Evolutionary conservation across 2,113 vertebrate genomes (phyloP).

Genomic region (Nymphicus hollandicus): DNA sequence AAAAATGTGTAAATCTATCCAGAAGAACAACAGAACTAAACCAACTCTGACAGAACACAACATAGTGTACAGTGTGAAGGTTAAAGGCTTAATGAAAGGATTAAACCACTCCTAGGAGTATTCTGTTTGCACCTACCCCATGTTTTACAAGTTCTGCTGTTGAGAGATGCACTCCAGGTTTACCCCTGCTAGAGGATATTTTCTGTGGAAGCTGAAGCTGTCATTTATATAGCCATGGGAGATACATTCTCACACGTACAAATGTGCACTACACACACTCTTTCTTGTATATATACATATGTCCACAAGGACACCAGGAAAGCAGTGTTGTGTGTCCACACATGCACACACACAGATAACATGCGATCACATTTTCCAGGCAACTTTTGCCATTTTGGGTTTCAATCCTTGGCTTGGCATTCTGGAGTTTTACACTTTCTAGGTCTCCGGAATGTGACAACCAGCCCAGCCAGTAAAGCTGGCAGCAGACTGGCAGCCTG

Average conservation of each 20-base stretch:
- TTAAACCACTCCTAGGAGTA: not conserved
- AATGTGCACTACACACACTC: not conserved
- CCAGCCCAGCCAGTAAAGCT: not conserved
- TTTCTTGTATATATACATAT: not conserved
- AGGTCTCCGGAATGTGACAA: not conserved
- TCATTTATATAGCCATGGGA: not conserved
- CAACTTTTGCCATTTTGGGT: not conserved
- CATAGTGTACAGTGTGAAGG: not conserved
- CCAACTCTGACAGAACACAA: not conserved
- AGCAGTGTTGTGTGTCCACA: not conserved
- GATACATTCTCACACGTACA: not conserved
- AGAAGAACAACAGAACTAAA: not conserved
- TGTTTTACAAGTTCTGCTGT: not conserved
- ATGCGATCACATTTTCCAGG: not conserved
- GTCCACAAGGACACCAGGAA: not conserved
- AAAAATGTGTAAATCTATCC: not conserved
- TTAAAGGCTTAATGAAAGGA: not conserved
- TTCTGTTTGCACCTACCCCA: not conserved
- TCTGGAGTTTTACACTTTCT: not conserved
- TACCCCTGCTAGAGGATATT: not conserved
- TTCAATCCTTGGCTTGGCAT: not conserved
- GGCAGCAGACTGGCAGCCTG: not conserved
- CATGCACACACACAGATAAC: not conserved
- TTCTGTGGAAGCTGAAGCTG: not conserved
- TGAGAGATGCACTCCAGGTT: not conserved